Evolutionary conservation across 23 tunicate genomes (phyloP), one percentile per base, ranked within the genome.

Genomic region (Oikopleura dioica): DNA sequence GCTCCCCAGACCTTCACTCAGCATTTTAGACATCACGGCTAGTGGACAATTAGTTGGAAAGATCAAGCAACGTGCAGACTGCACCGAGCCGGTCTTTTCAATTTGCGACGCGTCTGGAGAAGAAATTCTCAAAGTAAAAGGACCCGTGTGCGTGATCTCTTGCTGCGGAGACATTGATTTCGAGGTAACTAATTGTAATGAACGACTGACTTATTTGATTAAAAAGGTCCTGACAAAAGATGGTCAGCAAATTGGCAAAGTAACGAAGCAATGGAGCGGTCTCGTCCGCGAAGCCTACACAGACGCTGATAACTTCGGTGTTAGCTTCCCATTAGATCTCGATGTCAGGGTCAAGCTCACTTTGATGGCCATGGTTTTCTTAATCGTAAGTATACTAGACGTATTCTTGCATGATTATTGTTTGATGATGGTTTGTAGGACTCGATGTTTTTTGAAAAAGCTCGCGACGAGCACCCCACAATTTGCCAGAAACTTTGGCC

Each of bases 191-290:
- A n/a, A n/a, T n/a, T n/a, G n/a, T n/a, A n/a, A 21, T 78, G 29
- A 1, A 23, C 30, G 34, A 32, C 0, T 63, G 69, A 36, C 38
- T 37, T 51, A 37, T 77, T 24, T 77, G 37, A 51, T 31, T 9
- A 4, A 5, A 1, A 50, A 94, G 99, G 95, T 94, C 51, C 1
- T 78, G 79, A 86, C 89, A 0, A 86, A 83, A 35, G 95, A 86
- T 21, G 99, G 79, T 0, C 37, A 37, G 28, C 76, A 76, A 68
- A 79, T 94, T 55, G 99, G 99, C 21, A 86, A 86, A 68, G 87
- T 94, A 30, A 79, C 88, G n/a, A 94, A 94, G 78, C 99, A 94
- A 68, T 94, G 99, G 99, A 72, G 83, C 31, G 99, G 99, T 5
- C 59, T 94, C 38, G 92, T 78, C 31, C 87, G 83, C 38, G 99